Conservation (phyloP, 2,797 vertebrate genomes). For the Coluber constrictor region DNA sequence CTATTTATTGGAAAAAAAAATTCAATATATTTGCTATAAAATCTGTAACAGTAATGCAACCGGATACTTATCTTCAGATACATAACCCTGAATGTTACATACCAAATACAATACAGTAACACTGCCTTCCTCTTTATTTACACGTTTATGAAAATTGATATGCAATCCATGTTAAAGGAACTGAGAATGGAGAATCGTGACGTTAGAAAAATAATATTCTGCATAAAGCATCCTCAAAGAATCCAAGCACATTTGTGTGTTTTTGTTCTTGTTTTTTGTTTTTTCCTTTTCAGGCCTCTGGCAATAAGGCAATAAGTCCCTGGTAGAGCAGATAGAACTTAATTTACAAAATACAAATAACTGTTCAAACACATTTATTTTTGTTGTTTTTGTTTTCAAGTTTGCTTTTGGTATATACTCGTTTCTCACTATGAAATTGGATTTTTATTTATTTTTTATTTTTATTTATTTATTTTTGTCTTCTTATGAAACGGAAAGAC, state of each 20-base stretch:
- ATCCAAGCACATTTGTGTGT: conserved; percentile 65
- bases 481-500: conserved; percentile 67
- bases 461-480: conserved; percentile 26
- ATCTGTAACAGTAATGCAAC: conserved; percentile 78
- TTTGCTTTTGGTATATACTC: conserved; percentile 77
- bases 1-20: conserved; percentile 78
- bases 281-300: conserved; percentile 66
- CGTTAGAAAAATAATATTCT: conserved; percentile 83
- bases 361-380: conserved; percentile 66
- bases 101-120: conserved; percentile 78
- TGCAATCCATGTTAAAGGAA: conserved; percentile 75
- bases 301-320: conserved; percentile 77
- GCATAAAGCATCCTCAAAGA: conserved; percentile 78
- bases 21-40: conserved; percentile 80
- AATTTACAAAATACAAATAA: conserved; percentile 77
- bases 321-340: conserved; percentile 75
- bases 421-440: conserved; percentile 68
- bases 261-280: fast-evolving
- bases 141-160: conserved; percentile 79
- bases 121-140: conserved; percentile 76
- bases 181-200: conserved; percentile 73
- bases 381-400: conserved; percentile 64
- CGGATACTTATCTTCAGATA: conserved; percentile 76
- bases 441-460: not conserved
- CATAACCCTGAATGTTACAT: conserved; percentile 79